Evolutionary conservation across 2,888 invertebrate genomes (phyloP).

Genomic region (Euzophera pinguis): DNA sequence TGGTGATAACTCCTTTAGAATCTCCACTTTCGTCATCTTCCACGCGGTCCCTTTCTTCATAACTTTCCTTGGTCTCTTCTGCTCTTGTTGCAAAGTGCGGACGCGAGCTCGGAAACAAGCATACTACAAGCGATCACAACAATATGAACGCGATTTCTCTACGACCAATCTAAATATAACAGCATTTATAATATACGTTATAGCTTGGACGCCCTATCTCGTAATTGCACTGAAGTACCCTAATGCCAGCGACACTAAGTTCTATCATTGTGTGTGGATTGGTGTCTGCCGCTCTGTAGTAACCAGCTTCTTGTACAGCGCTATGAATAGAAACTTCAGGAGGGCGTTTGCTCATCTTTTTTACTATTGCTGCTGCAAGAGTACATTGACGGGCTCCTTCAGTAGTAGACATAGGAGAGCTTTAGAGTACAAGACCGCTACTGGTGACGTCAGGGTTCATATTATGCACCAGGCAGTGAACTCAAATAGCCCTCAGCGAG

Average conservation of each 20-base stretch:
- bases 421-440: slow-evolving; percentile 54
- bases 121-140: slow-evolving; percentile 81
- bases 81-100: slow-evolving; percentile 71
- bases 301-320: slow-evolving; percentile 81
- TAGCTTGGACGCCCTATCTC: slow-evolving; percentile 85
- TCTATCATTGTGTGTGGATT: slow-evolving; percentile 84
- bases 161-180: slow-evolving; percentile 82
- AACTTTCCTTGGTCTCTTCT: slow-evolving; percentile 76
- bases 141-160: slow-evolving; percentile 82
- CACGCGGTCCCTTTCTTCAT: slow-evolving; percentile 80
- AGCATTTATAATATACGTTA: slow-evolving; percentile 81
- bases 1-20: slow-evolving; percentile 79
- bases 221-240: slow-evolving; percentile 77
- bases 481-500: slow-evolving; percentile 68
- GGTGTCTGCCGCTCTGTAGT: slow-evolving; percentile 85
- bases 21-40: slow-evolving; percentile 76
- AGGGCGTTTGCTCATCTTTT: slow-evolving; percentile 86
- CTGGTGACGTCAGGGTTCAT: slow-evolving; percentile 85
- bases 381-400: slow-evolving; percentile 80
- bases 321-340: slow-evolving; percentile 84
- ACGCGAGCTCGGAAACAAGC: slow-evolving; percentile 67
- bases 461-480: slow-evolving; percentile 75
- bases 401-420: slow-evolving; percentile 78
- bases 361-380: slow-evolving; percentile 90
- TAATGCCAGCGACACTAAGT: slow-evolving; percentile 68